Conservation (phyloP, 1,140 invertebrate genomes). For the Brevipalpus yothersi region DNA sequence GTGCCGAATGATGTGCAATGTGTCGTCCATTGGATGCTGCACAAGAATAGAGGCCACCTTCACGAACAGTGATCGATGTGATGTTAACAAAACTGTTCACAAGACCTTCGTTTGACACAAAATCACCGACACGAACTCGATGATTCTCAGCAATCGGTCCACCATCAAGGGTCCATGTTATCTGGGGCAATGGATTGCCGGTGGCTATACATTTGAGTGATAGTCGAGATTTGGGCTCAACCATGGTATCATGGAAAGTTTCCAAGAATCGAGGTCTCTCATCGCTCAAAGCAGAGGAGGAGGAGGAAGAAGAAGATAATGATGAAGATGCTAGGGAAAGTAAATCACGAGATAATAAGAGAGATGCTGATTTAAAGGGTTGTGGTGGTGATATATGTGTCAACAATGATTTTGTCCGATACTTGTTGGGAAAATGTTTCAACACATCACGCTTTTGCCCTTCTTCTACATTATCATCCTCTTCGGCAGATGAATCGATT, state of each 20-base stretch:
- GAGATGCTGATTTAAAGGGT: too few relatives aligned
- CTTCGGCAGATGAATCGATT: too few relatives aligned
- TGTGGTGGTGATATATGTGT: too few relatives aligned
- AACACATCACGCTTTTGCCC: too few relatives aligned
- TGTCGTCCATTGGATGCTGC: slow-evolving; percentile 46
- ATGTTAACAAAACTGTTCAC: slow-evolving; percentile 23
- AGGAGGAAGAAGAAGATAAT: too few relatives aligned
- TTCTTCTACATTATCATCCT: too few relatives aligned
- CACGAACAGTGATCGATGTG: slow-evolving; percentile 17
- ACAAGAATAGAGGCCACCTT: slow-evolving; percentile 55
- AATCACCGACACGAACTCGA: slow-evolving; percentile 7
- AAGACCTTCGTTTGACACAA: slow-evolving; percentile 8
- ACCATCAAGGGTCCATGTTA: slow-evolving; percentile 50
- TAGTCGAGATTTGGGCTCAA: slow-evolving; percentile 54
- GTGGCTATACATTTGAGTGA: slow-evolving; percentile 59
- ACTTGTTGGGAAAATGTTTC: too few relatives aligned
- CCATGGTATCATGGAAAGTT: slow-evolving; percentile 22
- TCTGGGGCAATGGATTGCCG: slow-evolving; percentile 44
- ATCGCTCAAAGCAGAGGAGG: neutral
- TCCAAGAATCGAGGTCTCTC: neutral
- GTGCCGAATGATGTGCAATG: slow-evolving; percentile 40
- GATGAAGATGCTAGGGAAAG: too few relatives aligned
- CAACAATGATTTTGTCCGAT: too few relatives aligned
- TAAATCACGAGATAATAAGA: too few relatives aligned
- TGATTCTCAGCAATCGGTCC: slow-evolving; percentile 37